Evolutionary conservation across 1,140 invertebrate genomes (phyloP).

Genomic region (Doryteuthis pealeii): DNA sequence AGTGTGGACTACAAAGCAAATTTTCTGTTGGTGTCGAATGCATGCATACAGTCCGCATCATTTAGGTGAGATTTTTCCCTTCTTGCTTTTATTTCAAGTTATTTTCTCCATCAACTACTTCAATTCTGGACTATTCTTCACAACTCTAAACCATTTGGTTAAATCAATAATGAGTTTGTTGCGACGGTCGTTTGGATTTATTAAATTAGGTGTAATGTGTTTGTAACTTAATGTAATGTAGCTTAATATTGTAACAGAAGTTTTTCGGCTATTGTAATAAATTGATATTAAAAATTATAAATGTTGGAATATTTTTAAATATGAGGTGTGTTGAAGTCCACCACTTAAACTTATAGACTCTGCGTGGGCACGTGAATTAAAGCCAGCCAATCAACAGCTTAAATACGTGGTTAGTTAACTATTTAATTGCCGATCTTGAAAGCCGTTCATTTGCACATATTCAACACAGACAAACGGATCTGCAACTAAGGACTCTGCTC

Average conservation of each 20-base stretch:
- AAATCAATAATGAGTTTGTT: background rate
- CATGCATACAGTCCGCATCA: conserved; percentile 60
- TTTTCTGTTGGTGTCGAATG: conserved; percentile 63
- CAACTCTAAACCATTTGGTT: background rate
- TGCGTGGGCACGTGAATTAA: no score
- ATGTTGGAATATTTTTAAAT: no score
- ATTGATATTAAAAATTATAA: background rate
- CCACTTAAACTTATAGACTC: no score
- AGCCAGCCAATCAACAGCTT: no score
- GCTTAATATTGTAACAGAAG: no score
- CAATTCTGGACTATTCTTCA: background rate
- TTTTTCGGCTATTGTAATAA: background rate
- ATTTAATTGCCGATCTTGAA: no score
- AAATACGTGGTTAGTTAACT: no score
- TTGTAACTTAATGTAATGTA: background rate
- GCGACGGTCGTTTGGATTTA: background rate
- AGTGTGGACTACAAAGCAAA: conserved; percentile 62
- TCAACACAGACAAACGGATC: no score
- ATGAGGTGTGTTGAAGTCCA: no score
- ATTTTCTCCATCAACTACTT: background rate
- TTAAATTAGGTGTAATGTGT: background rate
- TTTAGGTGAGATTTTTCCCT: conserved; percentile 28
- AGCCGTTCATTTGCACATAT: no score
- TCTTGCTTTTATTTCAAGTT: background rate
- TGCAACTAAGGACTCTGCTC: no score